Evolutionary conservation across 1,140 invertebrate species (phyloP).

Genomic region (Dysdera silvatica): DNA sequence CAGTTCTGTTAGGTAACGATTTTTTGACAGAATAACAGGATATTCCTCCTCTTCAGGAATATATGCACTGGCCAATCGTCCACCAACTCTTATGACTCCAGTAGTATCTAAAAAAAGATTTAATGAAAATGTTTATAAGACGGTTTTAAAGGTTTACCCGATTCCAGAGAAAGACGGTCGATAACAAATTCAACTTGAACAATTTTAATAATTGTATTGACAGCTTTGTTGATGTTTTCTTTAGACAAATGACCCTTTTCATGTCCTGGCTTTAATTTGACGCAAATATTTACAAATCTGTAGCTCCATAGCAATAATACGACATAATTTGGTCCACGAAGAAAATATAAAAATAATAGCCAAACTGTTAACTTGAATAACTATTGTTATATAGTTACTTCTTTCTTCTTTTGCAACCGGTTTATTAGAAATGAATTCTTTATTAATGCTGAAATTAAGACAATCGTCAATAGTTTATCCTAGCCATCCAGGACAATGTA

Average conservation of each 20-base stretch:
- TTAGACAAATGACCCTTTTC: background rate
- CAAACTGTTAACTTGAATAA: too few species aligned
- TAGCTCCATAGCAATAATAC: background rate
- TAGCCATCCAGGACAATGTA: background rate
- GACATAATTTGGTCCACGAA: background rate
- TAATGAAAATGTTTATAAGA: too few species aligned
- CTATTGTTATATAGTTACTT: too few species aligned
- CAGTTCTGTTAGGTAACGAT: too few species aligned
- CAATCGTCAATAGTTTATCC: background rate
- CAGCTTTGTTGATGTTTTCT: background rate
- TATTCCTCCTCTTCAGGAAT: too few species aligned
- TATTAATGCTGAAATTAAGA: background rate
- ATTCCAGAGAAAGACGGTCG: background rate
- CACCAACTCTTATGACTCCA: too few species aligned
- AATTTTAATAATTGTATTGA: background rate
- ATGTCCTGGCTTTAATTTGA: too few species aligned
- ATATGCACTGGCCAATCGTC: too few species aligned
- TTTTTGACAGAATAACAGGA: too few species aligned
- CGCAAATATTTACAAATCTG: background rate
- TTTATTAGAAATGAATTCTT: background rate
- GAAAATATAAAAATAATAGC: too few species aligned
- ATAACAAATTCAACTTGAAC: background rate
- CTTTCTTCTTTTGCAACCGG: too few species aligned
- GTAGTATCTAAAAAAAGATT: too few species aligned
- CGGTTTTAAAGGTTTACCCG: background rate